Conservation (phyloP, 2,113 vertebrate species). For the Microcebus ravelobensis region DNA sequence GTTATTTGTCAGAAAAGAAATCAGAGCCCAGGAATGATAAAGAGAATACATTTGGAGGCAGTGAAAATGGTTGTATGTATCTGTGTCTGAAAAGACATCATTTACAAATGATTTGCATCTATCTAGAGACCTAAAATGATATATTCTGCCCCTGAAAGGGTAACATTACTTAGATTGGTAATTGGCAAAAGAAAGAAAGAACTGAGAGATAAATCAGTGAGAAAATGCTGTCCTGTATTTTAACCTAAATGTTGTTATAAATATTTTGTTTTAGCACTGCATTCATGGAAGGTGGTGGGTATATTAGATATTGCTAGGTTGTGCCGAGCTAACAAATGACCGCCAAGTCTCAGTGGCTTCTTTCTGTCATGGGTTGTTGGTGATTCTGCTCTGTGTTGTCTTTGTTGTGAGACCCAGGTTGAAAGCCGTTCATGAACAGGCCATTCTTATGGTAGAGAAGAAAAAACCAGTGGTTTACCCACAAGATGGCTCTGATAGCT, state of each 20-base stretch:
- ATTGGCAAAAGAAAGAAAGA: not conserved
- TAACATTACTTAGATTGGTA: not conserved
- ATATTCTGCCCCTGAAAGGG: conserved; percentile 36
- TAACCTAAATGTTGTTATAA: conserved; percentile 18
- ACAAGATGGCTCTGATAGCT: not conserved
- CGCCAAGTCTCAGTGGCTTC: not conserved
- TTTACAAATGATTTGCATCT: conserved; percentile 37
- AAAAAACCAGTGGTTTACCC: not conserved
- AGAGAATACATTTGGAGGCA: not conserved
- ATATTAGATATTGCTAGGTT: not conserved
- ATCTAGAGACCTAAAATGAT: conserved; percentile 18
- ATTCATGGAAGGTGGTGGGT: not conserved
- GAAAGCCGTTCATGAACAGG: not conserved
- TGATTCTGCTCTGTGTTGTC: not conserved
- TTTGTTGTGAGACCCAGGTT: not conserved
- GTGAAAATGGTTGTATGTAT: conserved; percentile 11
- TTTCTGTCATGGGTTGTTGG: not conserved
- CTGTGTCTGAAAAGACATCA: conserved; percentile 25
- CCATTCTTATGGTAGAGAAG: not conserved
- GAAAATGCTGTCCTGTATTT: conserved; percentile 8
- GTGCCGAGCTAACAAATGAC: not conserved
- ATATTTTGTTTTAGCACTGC: conserved; percentile 23
- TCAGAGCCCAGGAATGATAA: not conserved
- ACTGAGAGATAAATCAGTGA: not conserved
- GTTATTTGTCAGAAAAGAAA: conserved; percentile 44